Conservation (phyloP, 2,797 vertebrate genomes). For the Pipistrellus nathusii region DNA sequence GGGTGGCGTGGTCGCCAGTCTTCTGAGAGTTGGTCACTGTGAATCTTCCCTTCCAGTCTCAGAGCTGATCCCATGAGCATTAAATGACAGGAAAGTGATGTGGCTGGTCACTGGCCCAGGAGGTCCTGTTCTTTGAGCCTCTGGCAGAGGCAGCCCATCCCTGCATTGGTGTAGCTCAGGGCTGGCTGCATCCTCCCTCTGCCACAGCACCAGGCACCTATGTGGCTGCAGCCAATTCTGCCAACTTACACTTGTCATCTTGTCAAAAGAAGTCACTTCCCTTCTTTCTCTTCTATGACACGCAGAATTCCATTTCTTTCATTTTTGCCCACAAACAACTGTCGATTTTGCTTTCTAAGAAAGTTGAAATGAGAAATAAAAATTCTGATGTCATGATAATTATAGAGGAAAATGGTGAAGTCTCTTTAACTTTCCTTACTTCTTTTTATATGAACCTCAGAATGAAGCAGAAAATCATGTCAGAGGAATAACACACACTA, state of each 20-base stretch:
- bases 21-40: background rate
- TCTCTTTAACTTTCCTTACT: background rate
- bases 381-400: too few relatives aligned
- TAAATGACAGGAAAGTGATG: background rate
- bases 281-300: too few relatives aligned
- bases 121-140: too few relatives aligned
- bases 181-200: background rate
- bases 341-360: too few relatives aligned
- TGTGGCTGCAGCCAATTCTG: too few relatives aligned
- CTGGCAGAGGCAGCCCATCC: too few relatives aligned
- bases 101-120: too few relatives aligned
- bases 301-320: background rate
- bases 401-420: background rate
- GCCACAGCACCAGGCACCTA: accelerated
- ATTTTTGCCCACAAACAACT: too few relatives aligned
- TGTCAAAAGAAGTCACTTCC: too few relatives aligned
- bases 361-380: too few relatives aligned
- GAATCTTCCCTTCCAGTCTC: background rate
- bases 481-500: background rate
- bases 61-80: background rate
- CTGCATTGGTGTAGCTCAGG: background rate
- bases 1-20: accelerated
- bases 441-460: background rate
- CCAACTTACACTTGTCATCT: too few relatives aligned
- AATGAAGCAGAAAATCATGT: background rate